Evolutionary conservation across 2,888 invertebrate genomes (phyloP), one percentile per base, ranked within the genome.

Genomic region (Zygothrica quintamaculata): DNA sequence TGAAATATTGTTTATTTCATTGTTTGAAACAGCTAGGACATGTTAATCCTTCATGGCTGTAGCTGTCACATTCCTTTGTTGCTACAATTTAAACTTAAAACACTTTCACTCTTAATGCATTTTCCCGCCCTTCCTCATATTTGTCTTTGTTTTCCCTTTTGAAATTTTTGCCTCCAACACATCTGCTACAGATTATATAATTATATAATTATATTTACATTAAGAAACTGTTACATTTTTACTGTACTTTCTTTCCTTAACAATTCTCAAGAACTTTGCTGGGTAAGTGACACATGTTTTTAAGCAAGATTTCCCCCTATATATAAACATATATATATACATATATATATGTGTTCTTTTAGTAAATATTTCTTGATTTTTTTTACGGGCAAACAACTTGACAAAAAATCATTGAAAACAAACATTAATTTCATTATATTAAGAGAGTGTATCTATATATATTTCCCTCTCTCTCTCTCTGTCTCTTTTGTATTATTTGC

Each of bases 191-290:
- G 81, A 84, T 82, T 82, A 82, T 77, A 72, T 66, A 86, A 86
- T 86, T 87, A 81, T 74, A 84, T 74, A 81, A 86, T 86, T 86
- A 86, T 84, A 77, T 84, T 71, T 74, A 84, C 84, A 81, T 81
- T 87, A 86, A 84, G 84, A 81, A 80, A 86, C 80, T 86, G 80
- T 84, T 66, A 68, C 64, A 66, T 8, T 29, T 29, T 29, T 62
- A 84, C 37, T 33, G 58, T 76, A 65, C 76, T 76, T 73, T 79
- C 84, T 65, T 74, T 64, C 7, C 1, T 2, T 9, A 9, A 3
- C 18, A 34, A 33, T 74, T 74, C 71, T 53, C 59, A 50, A 71
- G 76, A 74, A 76, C 33, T 65, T 12, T 3, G 22, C 29, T 29
- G 53, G 29, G 18, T 51, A 40, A 65, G 43, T 36, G 65, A 69